Percentiles rank a stretch among this genome's conserved stretches.
Evolutionary conservation across 2,797 vertebrate species (phyloP).

Genomic region (Varecia variegata): DNA sequence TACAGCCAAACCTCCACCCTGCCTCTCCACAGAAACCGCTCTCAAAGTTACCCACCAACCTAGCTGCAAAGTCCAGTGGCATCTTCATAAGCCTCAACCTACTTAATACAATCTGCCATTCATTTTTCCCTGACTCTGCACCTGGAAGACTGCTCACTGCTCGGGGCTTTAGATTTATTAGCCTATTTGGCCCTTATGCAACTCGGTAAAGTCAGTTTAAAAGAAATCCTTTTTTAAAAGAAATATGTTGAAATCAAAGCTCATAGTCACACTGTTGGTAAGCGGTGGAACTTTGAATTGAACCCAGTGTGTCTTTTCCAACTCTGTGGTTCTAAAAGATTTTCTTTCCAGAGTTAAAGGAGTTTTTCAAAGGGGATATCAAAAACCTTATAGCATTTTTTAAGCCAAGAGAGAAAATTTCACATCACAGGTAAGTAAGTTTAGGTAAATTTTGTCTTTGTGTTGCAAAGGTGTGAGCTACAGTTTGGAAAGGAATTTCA

Average conservation of each 20-base stretch:
- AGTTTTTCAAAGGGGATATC: neutral
- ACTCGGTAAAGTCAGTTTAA: neutral
- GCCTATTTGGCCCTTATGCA: neutral
- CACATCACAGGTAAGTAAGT: neutral
- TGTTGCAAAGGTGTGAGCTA: neutral
- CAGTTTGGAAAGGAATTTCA: neutral
- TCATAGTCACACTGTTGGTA: neutral
- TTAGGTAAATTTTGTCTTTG: neutral
- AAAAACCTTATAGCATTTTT: neutral
- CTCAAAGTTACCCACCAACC: neutral
- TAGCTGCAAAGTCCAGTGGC: neutral
- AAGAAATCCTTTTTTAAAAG: neutral
- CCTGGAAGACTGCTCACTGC: neutral
- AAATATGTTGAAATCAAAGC: neutral
- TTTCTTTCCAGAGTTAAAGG: constrained; percentile 28
- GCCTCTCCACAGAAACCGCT: neutral
- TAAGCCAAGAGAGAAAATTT: neutral
- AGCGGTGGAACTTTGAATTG: neutral
- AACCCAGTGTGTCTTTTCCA: neutral
- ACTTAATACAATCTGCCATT: neutral
- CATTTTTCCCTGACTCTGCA: neutral
- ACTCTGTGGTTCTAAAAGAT: neutral
- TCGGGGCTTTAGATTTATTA: neutral
- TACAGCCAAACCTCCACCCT: neutral
- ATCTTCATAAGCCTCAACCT: neutral